Evolutionary conservation across 1,140 invertebrate genomes (phyloP), one percentile per base, ranked within the genome.

Genomic region (Archivesica marissinica): DNA sequence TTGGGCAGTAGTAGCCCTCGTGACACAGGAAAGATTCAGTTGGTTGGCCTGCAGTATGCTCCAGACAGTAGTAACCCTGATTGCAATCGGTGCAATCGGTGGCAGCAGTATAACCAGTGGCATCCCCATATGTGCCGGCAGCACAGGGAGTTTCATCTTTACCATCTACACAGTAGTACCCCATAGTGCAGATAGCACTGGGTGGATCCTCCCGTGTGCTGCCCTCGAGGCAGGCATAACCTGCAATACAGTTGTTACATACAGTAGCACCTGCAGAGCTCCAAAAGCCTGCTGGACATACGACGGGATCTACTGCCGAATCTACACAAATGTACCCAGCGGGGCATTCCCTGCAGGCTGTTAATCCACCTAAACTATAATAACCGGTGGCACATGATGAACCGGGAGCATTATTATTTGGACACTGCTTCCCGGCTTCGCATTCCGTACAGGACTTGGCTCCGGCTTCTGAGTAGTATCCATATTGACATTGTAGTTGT

Each of bases 81-180:
- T 87, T 89, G 83, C 93, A 93, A 0, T 70, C 13, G 15, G 56
- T 88, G 77, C 93, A 93, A 0, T 91, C 86, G 17, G 88, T 61
- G 23, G 59, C 79, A 35, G 54, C 44, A 7, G 38, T 78, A 13
- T 88, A 86, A 17, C 93, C 93, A 25, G 44, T 35, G 25, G 50
- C 80, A 74, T 86, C 87, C 59, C 93, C 93, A 87, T 93, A 93
- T 11, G 44, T 93, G 9, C 92, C 93, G 38, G 54, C 83, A 41
- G 88, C 76, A 84, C 92, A 92, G 0, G 86, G 86, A 20, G 88
- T 90, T 59, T 88, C 90, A 41, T 61, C 81, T 54, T 88, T 86
- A 6, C 91, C 92, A 83, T 89, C 87, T 13, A 59, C n/a, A 86
- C 93, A 93, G 79, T 89, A 92, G 80, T 91, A 93, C 20, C 93